Evolutionary conservation across 2,113 vertebrate genomes (phyloP), one percentile per base, ranked within the genome.

Genomic region (Podarcis muralis): DNA sequence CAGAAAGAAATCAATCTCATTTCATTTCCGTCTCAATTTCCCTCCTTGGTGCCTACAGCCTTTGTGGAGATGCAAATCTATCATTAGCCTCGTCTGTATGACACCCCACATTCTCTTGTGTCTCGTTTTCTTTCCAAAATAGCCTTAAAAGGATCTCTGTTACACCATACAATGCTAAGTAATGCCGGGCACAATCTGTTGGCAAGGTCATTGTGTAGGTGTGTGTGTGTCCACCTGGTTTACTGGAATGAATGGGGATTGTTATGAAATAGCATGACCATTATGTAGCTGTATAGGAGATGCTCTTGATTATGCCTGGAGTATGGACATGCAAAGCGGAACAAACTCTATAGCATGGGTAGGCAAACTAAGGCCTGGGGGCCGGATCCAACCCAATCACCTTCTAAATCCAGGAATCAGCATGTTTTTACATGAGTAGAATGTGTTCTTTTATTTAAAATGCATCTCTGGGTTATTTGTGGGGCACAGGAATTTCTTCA

Each of bases 1-100:
- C 57, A 65, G 81, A 83, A 87, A 11, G 3, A 84, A 93, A 90
- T 71, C 86, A 40, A 76, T 90, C 77, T 37, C 57, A 69, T 91
- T 71, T 65, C 22, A 25, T 78, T 89, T 86, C 69, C 71, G 59
- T 57, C 80, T 59, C n/a, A 69, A 16, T 30, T 82, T 62, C 35
- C 43, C 59, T 20, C 79, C 53, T 86, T 53, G 53, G 20, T 43
- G n/a, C 66, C 43, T 57, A 53, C 40, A 57, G 85, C 40, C 76
- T 62, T 48, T 3, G 35, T 81, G 69, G 71, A 88, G 76, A 48
- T 82, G 32, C 68, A 91, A n/a, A 74, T 80, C 87, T 43, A 71
- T 85, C 53, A 88, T 82, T 35, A 84, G 65, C 79, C 83, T 62
- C 43, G 69, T 35, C 35, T 75, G 59, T 89, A 88, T 35, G 65